Evolutionary conservation across 2,113 vertebrate genomes (phyloP), one percentile per base, ranked within the genome.

Genomic region (Syngnathus floridae): DNA sequence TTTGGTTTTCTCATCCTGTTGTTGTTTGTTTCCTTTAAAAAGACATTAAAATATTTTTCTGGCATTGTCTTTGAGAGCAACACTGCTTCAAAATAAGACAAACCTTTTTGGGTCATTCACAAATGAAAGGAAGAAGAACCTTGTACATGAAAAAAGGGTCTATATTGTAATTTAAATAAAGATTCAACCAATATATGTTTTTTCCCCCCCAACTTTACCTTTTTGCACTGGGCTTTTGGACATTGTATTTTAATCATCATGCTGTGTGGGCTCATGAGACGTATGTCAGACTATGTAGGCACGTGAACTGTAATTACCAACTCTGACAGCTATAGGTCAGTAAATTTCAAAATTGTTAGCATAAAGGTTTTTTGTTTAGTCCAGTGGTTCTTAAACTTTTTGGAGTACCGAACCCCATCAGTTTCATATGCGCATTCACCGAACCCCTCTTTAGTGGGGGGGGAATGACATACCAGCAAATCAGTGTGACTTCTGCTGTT

Each of bases 91-190:
- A 43, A 72, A 51, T 67, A 61, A 72, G 56, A 72, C 19, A 4
- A 48, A 63, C 31, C n/a, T 68, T 59, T 46, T 46, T 65, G 58
- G n/a, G 37, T 48, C 31, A 35, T 48, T 45, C 40, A 67, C 22
- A 19, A 49, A 66, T 46, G 38, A 66, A 66, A 52, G 60, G 36
- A 75, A 66, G 46, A 70, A 56, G 55, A 79, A 78, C 75, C 12
- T 65, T 82, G 80, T 86, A 70, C 40, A 83, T 71, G 54, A 61
- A 75, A 74, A 71, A 67, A 41, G 22, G 60, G 77, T 74, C 72
- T 71, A 77, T 76, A 81, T 78, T 81, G 78, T 82, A 84, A 83
- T 10, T 16, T 76, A 73, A 88, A 86, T 88, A 85, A 87, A 89
- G 75, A 73, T 79, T 73, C 13, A 81, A 66, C 54, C 37, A 56